Evolutionary conservation across 2,113 vertebrate genomes (phyloP), one percentile per base, ranked within the genome.

Genomic region (Corythaixoides concolor): DNA sequence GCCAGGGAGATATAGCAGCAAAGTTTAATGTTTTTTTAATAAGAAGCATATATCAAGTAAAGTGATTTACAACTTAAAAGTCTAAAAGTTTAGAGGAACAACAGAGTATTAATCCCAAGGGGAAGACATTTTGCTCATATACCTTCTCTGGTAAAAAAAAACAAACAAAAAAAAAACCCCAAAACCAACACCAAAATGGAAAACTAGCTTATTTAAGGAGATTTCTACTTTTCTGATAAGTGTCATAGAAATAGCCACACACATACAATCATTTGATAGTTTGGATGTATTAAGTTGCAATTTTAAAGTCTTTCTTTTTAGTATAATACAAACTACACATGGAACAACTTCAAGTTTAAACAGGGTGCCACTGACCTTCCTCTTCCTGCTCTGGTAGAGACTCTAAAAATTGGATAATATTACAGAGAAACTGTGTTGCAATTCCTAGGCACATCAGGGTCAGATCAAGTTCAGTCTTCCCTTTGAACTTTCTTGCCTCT

Each of bases 381-480:
- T 41, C 77, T 94, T 95, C 93, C 90, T 50, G 88, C 78, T n/a
- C 64, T 11, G 53, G 32, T 81, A 30, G 73, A 89, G 72, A 32
- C 73, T 62, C 68, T 24, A 26, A 87, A 89, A 96, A 91, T 17
- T 74, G 86, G 89, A 92, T 27, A 45, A 58, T 55, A 68, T 76
- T 75, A 58, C 85, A 87, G 12, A 85, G 50, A 88, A 89, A 62
- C 22, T 67, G 75, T 94, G 94, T 92, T 92, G 95, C 85, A 96
- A 95, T 63, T 47, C 67, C 49, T 67, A 88, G 59, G 92, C 92
- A 80, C 67, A 86, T 23, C 78, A 94, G 91, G 97, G 95, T 97
- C 97, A 97, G 55, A 47, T 2, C 24, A 85, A 97, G 97, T 96
- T 97, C 97, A 97, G 33, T 13, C 74, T 93, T 96, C 89, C 92